Conservation (phyloP, 2,113 vertebrate genomes). For the Daubentonia madagascariensis region DNA sequence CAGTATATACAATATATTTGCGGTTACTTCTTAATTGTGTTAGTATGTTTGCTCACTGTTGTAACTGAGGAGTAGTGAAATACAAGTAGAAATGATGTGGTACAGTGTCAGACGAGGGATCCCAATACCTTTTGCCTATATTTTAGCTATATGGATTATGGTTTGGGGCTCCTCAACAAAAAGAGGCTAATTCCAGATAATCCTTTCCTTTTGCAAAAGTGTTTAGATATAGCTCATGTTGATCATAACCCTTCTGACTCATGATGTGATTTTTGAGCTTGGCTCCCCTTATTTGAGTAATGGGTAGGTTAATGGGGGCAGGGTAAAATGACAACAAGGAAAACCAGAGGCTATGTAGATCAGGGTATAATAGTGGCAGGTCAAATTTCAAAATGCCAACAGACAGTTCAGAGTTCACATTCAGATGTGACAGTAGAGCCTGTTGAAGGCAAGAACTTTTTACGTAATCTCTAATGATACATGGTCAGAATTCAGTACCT, state of each 20-base stretch:
- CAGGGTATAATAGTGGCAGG: not conserved
- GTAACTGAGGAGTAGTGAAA: not conserved
- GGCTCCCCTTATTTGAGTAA: not conserved
- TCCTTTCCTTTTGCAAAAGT: not conserved
- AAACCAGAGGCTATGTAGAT: not conserved
- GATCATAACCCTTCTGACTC: slow-evolving; percentile 2
- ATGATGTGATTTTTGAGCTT: not conserved
- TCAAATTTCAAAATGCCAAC: slow-evolving; percentile 16
- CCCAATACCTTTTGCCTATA: not conserved
- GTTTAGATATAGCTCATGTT: not conserved
- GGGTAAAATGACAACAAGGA: not conserved
- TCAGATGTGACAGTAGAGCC: not conserved
- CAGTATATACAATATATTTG: not conserved
- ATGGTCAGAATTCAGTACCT: not conserved
- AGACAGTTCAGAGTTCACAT: not conserved
- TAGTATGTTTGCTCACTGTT: not conserved
- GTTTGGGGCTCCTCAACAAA: not conserved
- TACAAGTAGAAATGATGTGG: not conserved
- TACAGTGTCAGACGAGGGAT: not conserved
- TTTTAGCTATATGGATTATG: not conserved
- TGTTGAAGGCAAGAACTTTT: not conserved
- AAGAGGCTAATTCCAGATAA: not conserved
- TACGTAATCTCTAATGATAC: not conserved
- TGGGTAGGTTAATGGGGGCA: not conserved
- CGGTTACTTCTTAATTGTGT: not conserved